Evolutionary conservation across 2,888 invertebrate genomes (phyloP).

Genomic region (Pteria penguin): DNA sequence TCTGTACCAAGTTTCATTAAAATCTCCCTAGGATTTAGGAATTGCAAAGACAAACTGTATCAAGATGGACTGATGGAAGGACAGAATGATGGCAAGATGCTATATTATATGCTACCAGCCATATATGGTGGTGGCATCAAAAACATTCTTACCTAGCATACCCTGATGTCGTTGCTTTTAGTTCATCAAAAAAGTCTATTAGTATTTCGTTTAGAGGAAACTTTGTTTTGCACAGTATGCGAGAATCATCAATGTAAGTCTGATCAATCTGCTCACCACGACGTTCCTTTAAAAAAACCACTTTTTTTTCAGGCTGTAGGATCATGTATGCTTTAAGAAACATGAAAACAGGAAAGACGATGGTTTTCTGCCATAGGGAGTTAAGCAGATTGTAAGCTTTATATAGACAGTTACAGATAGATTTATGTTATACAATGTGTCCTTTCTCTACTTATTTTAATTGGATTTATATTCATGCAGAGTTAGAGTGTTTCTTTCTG

Average conservation of each 20-base stretch:
- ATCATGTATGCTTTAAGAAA: background rate
- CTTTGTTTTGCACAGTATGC: constrained; percentile 90
- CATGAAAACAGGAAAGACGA: background rate
- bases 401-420: no score
- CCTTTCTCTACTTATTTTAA: no score
- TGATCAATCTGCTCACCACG: constrained; percentile 86
- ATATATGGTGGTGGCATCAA: background rate
- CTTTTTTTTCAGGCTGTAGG: background rate
- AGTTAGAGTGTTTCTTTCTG: no score
- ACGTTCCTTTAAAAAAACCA: constrained; percentile 62
- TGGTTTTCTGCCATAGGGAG: no score
- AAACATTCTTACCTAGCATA: constrained; percentile 87
- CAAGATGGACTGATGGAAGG: no score
- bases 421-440: no score
- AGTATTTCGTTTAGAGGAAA: constrained; percentile 96
- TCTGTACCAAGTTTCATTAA: no score
- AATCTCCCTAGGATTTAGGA: no score
- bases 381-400: no score
- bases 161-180: constrained; percentile 94
- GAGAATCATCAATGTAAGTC: constrained; percentile 89
- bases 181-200: constrained; percentile 94
- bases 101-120: background rate
- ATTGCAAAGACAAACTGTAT: no score
- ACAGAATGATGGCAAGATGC: no score
- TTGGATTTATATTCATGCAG: no score